phyloP scores from a whole-genome alignment of 2,888 invertebrate genomes.

The Agrotis puta region DNA sequence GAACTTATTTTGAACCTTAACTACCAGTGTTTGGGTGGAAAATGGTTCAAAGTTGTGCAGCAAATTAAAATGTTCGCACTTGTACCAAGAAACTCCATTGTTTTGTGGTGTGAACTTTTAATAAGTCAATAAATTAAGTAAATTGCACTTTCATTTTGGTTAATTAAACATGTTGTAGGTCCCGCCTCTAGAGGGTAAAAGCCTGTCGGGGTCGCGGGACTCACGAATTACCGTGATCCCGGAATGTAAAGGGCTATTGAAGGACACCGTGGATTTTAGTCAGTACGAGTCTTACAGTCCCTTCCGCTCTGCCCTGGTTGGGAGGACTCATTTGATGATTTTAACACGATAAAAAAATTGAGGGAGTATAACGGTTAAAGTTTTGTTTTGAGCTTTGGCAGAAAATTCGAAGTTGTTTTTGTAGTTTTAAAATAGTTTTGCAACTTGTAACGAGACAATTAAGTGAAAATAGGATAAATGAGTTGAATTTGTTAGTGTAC shows the following conservation, averaged over 20 bases:
- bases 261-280: too few species aligned
- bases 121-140: constrained; percentile 46
- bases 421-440: background rate
- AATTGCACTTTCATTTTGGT: constrained; percentile 40
- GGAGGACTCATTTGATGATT: too few species aligned
- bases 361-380: background rate
- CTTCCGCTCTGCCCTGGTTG: too few species aligned
- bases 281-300: too few species aligned
- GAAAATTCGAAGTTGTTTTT: background rate
- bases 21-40: accelerated
- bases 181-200: too few species aligned
- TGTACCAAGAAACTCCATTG: constrained; percentile 33
- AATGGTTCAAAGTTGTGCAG: background rate
- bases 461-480: too few species aligned
- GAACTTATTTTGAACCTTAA: background rate
- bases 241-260: too few species aligned
- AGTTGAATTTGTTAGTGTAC: too few species aligned
- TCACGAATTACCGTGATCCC: too few species aligned
- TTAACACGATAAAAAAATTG: too few species aligned
- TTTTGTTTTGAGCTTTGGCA: background rate
- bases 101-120: constrained; percentile 52
- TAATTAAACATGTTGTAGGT: constrained; percentile 30
- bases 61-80: constrained; percentile 57
- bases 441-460: background rate
- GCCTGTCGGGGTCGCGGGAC: too few species aligned